These are phyloP conservation scores for Pseudocheirus occidentalis DNA, from an alignment of 2,797 vertebrate species.

Conservation along the genomic window DNA sequence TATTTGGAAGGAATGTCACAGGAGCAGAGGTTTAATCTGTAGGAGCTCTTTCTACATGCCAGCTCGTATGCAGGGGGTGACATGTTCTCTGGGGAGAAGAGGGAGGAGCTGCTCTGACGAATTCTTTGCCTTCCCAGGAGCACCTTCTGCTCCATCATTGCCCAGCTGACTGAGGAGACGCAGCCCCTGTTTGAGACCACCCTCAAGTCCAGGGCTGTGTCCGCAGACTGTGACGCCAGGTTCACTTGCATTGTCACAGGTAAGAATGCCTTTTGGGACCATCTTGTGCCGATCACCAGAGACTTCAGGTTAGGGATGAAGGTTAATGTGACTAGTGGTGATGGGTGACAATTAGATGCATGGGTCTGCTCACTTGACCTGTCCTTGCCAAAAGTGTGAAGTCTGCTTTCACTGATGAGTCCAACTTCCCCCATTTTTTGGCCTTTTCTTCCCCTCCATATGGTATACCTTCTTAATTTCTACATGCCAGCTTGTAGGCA, in stretches of 20 bases:
- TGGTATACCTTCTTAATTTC: background rate
- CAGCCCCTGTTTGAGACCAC: constrained; percentile 97
- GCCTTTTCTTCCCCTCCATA: background rate
- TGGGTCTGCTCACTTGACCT: background rate
- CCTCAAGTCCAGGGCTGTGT: constrained; percentile 95
- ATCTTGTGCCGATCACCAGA: background rate
- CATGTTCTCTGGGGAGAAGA: background rate
- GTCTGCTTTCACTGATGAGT: background rate
- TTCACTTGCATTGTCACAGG: constrained; percentile 97
- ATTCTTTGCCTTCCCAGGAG: constrained; percentile 89
- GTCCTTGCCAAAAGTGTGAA: background rate
- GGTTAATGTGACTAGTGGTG: background rate
- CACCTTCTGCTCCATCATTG: constrained; percentile 97
- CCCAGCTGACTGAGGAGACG: constrained; percentile 97
- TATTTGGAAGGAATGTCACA: constrained; percentile 12
- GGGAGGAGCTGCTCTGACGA: constrained; percentile 74
- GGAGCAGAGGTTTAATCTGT: background rate
- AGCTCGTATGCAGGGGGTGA: background rate
- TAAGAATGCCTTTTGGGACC: constrained; percentile 77
- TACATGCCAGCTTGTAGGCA: too few species aligned
- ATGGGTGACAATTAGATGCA: background rate
- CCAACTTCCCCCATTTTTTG: background rate
- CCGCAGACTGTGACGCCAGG: constrained; percentile 94
- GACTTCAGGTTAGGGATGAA: background rate
- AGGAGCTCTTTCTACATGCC: background rate